These are phyloP conservation scores for Cyphomyrus plagiostoma DNA, from an alignment of 2,113 vertebrate genomes.

Conservation along the genomic window DNA sequence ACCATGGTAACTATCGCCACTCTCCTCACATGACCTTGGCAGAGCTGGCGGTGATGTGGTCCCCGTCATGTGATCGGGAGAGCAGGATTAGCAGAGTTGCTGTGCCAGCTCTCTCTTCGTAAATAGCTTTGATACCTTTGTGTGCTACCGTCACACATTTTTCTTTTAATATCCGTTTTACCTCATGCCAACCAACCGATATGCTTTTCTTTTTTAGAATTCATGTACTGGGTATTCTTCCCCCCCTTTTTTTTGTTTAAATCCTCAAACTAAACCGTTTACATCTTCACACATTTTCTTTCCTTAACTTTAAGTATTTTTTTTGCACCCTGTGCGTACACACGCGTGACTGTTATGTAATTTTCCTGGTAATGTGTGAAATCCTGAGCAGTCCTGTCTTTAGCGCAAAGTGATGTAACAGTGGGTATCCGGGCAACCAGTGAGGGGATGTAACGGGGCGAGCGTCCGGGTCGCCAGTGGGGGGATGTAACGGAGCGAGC, in stretches of 20 bases:
- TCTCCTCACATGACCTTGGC: constrained; percentile 55
- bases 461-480: neutral
- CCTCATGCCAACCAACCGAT: neutral
- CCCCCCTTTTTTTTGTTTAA: neutral
- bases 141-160: neutral
- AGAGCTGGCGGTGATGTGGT: constrained; percentile 27
- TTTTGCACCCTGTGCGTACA: neutral
- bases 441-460: neutral
- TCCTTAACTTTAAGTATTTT: neutral
- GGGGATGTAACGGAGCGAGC: neutral
- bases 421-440: neutral
- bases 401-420: neutral
- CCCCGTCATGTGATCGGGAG: constrained; percentile 42
- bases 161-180: neutral
- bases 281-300: neutral
- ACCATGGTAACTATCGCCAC: constrained; percentile 52
- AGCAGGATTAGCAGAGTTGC: constrained; percentile 25
- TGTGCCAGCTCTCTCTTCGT: neutral
- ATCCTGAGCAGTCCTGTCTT: neutral
- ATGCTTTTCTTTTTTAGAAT: neutral
- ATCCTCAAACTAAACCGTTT: neutral
- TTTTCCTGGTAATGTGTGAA: neutral
- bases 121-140: neutral
- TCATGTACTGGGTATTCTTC: neutral
- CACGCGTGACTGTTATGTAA: neutral